phyloP scores from a whole-genome alignment of 2,888 invertebrate genomes.

The Elegia similella region DNA sequence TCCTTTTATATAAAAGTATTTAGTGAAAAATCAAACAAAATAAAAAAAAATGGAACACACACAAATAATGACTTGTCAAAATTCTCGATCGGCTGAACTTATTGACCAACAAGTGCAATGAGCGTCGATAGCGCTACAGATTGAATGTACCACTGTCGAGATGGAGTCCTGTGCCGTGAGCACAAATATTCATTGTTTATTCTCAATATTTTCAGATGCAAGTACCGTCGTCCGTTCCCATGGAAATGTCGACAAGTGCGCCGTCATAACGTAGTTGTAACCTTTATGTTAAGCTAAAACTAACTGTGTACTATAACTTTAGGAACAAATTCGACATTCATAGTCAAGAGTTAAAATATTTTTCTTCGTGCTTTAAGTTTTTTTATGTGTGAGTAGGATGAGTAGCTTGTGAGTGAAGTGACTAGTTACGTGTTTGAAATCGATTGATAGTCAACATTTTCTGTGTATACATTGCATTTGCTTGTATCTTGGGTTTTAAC shows the following conservation, averaged over 20 bases:
- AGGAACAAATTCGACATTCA: constrained; percentile 75
- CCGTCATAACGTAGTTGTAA: constrained; percentile 71
- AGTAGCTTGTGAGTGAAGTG: constrained; percentile 32
- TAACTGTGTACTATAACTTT: constrained; percentile 56
- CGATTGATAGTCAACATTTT: constrained; percentile 16
- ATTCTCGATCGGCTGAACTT: no score
- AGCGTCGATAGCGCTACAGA: no score
- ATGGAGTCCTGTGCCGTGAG: no score
- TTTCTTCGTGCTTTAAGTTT: constrained; percentile 78
- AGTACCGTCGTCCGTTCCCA: constrained; percentile 51
- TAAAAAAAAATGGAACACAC: no score
- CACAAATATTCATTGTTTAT: not conserved
- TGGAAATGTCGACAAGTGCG: constrained; percentile 64
- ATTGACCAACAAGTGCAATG: no score
- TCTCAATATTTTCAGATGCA: constrained; percentile 42
- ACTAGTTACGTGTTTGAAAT: constrained; percentile 24
- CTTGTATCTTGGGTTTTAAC: not conserved
- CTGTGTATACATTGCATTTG: not conserved
- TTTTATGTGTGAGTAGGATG: constrained; percentile 43
- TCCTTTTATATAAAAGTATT: no score
- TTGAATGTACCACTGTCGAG: no score
- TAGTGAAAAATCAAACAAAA: no score
- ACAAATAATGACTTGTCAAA: no score
- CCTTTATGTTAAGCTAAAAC: constrained; percentile 57
- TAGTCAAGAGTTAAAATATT: constrained; percentile 64